These are phyloP conservation scores for Varroa destructor DNA, from an alignment of 1,140 invertebrate genomes.

Conservation along the genomic window DNA sequence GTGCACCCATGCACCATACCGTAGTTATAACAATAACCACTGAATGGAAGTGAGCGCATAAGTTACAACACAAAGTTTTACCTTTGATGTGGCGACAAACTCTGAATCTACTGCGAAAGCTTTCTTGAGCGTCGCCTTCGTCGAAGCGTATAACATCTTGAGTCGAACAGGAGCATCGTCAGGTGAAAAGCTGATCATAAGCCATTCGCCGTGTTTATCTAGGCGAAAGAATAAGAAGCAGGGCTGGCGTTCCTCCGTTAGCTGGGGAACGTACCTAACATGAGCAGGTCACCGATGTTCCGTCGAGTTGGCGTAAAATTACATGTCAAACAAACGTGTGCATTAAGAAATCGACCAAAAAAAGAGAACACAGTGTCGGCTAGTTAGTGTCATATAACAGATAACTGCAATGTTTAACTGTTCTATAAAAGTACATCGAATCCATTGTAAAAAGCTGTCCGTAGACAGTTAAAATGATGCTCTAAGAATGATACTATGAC, in stretches of 20 bases:
- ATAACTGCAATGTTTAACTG: too few species aligned
- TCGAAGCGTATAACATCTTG: slow-evolving; percentile 98
- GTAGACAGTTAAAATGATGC: too few species aligned
- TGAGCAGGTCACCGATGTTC: slow-evolving; percentile 36
- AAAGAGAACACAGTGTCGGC: too few species aligned
- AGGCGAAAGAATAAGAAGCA: slow-evolving; percentile 84
- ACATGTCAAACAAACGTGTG: too few species aligned
- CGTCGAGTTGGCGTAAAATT: too few species aligned
- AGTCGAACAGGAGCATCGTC: slow-evolving; percentile 74
- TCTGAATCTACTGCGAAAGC: slow-evolving; percentile 94
- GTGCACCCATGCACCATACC: too few species aligned
- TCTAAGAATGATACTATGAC: too few species aligned
- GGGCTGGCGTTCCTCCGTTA: slow-evolving; percentile 72
- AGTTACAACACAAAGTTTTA: slow-evolving; percentile 39
- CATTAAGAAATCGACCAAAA: too few species aligned
- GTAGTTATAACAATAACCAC: slow-evolving; percentile 29
- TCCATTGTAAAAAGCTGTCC: too few species aligned
- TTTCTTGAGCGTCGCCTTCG: slow-evolving; percentile 89
- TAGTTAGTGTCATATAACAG: too few species aligned
- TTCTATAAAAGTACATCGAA: too few species aligned
- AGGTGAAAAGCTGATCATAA: slow-evolving; percentile 86
- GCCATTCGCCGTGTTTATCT: slow-evolving; percentile 73
- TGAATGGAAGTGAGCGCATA: not conserved
- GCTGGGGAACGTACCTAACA: slow-evolving; percentile 57
- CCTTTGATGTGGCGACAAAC: slow-evolving; percentile 64